Base-by-base conservation (phyloP, 2,113 vertebrate species). In the Nestor notabilis region DNA sequence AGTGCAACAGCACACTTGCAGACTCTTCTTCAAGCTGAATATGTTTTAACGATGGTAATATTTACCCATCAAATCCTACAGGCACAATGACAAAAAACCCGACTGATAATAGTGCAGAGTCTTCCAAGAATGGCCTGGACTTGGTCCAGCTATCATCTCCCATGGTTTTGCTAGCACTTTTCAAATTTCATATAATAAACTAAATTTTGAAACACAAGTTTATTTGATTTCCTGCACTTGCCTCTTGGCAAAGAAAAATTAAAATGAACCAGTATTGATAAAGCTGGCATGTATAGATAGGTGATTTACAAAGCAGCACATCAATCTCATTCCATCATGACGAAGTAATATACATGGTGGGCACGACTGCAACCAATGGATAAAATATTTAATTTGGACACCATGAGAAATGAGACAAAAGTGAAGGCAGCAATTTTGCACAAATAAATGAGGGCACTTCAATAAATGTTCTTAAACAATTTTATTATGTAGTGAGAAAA, bases 311-410 rank as follows among this genome's bases (percentile, higher is more conserved):
- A 86, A 96, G 68, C 55, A 96, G 72, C 37, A 74, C 88, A 95
- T 93, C 80, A 89, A 83, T 96, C 90, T 93, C 94, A 90, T 86
- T 96, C 86, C 69, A 41, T 83, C 85, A 78, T 9, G 31, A 86
- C 56, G 29, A 85, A 90, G 21, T 66, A 86, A 93, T 76, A 85
- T 43, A 35, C 27, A 68, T 37, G 35, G 50, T 74, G 29, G 46
- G 68, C 60, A 87, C 56, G 92, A 92, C 43, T 75, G 68, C 69
- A 90, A 79, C 18, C 60, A 84, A 71, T 89, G 76, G 95, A 95
- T 96, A 94, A 94, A 96, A 96, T 92, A 95, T 92, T 95, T 90
- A 43, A 94, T 93, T 81, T 93, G 25, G 77, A 64, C 60, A 74
- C 43, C 33, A 70, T 90, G 83, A 80, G 77, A 95, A 96, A 94